Evolutionary conservation across 2,113 vertebrate species (phyloP).

Genomic region (Rhea pennata): DNA sequence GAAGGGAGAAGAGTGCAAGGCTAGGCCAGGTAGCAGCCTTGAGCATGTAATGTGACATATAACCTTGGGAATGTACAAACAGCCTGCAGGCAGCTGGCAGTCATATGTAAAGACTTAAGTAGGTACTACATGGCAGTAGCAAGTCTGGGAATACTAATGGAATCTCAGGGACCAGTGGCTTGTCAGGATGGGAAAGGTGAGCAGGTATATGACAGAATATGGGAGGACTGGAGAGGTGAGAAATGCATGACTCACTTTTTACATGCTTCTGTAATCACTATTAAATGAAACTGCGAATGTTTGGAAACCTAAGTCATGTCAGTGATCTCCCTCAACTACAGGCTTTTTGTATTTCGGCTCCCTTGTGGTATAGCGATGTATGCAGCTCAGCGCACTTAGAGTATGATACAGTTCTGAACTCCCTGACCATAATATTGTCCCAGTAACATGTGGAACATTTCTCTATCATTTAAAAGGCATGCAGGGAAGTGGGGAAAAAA

Average conservation of each 20-base stretch:
- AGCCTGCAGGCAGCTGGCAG: background rate
- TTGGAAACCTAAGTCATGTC: background rate
- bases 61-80: background rate
- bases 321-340: background rate
- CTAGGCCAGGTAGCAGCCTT: background rate
- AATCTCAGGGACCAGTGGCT: background rate
- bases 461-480: background rate
- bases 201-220: background rate
- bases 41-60: background rate
- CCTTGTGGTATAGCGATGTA: rapidly evolving
- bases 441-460: background rate
- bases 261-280: background rate
- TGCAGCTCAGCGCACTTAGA: background rate
- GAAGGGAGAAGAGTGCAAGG: background rate
- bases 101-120: background rate
- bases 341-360: background rate
- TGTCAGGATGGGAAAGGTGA: background rate
- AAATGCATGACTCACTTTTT: background rate
- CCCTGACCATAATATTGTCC: background rate
- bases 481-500: background rate
- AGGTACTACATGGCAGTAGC: background rate
- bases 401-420: background rate
- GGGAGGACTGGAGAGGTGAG: background rate
- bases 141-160: background rate
- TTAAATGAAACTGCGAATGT: background rate